These are phyloP conservation scores for Artemia sinica DNA, from an alignment of 2,888 invertebrate genomes.

Conservation along the genomic window DNA sequence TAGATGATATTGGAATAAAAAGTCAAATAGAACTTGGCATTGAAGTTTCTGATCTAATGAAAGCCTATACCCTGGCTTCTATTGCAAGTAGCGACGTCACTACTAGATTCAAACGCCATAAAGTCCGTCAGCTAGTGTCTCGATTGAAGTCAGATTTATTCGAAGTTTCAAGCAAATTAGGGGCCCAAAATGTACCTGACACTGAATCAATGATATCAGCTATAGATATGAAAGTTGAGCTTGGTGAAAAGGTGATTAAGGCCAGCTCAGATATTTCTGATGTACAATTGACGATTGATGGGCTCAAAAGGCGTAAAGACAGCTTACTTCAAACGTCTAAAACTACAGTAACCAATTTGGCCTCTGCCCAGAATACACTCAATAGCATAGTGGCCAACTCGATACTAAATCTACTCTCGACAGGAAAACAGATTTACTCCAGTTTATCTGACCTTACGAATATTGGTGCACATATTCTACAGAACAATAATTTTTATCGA, in stretches of 20 bases:
- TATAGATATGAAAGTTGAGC: not conserved
- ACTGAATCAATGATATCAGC: too few species aligned
- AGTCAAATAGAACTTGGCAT: too few species aligned
- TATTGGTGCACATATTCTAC: not conserved
- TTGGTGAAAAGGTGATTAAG: not conserved
- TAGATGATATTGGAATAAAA: too few species aligned
- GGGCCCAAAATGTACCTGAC: too few species aligned
- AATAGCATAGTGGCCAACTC: not conserved
- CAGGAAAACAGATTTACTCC: not conserved
- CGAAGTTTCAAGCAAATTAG: too few species aligned
- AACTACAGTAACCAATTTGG: not conserved
- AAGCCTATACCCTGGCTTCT: too few species aligned
- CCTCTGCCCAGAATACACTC: not conserved
- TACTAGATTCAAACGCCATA: too few species aligned
- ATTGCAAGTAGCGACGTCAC: too few species aligned
- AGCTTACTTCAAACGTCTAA: not conserved
- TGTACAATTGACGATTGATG: slow-evolving; percentile 1
- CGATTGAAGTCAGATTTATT: too few species aligned
- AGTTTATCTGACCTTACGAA: not conserved
- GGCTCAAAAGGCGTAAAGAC: not conserved
- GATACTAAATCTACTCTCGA: not conserved
- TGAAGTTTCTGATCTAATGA: too few species aligned
- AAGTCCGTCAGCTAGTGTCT: too few species aligned
- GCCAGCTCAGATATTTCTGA: not conserved
- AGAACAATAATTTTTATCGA: not conserved